Evolutionary conservation across 2,888 invertebrate genomes (phyloP).

Genomic region (Cheilosia pagana): DNA sequence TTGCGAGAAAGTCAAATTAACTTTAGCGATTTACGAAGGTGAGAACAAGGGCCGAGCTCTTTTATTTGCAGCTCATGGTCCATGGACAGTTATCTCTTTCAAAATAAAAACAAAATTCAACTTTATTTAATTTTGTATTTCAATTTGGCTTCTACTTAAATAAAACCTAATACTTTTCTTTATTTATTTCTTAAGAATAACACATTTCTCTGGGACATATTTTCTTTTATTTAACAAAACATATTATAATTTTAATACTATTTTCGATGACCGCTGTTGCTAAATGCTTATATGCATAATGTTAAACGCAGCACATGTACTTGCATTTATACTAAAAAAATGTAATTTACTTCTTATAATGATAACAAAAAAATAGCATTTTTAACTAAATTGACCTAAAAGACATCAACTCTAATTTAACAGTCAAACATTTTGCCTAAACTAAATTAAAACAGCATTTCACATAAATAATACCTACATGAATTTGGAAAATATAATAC

Average conservation of each 20-base stretch:
- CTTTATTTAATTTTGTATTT: constrained; percentile 51
- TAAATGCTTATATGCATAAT: constrained; percentile 30
- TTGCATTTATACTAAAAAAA: constrained; percentile 39
- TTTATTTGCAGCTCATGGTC: too few relatives aligned
- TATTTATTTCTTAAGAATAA: constrained; percentile 57
- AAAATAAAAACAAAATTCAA: neutral
- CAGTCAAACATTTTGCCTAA: constrained; percentile 12
- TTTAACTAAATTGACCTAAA: constrained; percentile 48
- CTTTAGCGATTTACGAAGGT: too few relatives aligned
- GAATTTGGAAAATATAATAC: constrained; percentile 15
- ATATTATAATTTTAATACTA: constrained; percentile 54
- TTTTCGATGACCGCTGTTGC: constrained; percentile 37
- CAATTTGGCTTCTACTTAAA: constrained; percentile 73
- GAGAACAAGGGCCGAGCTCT: too few relatives aligned
- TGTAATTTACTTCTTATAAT: neutral
- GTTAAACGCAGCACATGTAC: constrained; percentile 50
- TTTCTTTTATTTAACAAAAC: constrained; percentile 26
- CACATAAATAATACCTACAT: neutral
- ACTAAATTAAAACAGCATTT: too few relatives aligned
- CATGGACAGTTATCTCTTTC: too few relatives aligned
- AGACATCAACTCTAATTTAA: constrained; percentile 16
- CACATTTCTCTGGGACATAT: constrained; percentile 48
- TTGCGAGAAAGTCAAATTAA: too few relatives aligned
- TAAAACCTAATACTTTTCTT: constrained; percentile 48
- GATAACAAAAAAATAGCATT: constrained; percentile 15